Base-by-base conservation (phyloP, 2,888 invertebrate genomes). In the Sthenelais limicola region DNA sequence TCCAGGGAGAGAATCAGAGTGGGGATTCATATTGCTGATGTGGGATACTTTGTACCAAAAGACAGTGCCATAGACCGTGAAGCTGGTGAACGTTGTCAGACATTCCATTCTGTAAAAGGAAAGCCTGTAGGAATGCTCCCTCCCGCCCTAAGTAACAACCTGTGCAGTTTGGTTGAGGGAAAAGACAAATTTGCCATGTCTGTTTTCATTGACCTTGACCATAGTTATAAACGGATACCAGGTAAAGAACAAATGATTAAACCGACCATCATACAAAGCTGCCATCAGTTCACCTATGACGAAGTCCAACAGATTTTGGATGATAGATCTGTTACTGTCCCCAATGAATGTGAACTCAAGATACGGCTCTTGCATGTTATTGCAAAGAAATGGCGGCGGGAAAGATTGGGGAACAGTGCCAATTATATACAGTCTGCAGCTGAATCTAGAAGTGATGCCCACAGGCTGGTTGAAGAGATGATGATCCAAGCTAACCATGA, bases 261-360 rank as follows among this genome's bases (percentile, higher is more conserved):
- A n/a, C n/a, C n/a, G 84, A 97, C 97, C 87, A 95, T 95, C 79
- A 12, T 67, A 72, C 32, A 38, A 18, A 43, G 35, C 48, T 38
- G 43, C 18, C 30, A 47, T 67, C 67, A 26, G 12, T 24, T 67
- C 12, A 67, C 24, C 5, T 67, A 67, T 43, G 15, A 38, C 18
- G 67, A 67, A 3, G 43, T 35, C 18, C 67, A 67, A 24, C 24
- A 24, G 12, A 28, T 48, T 49, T 26, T 68, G 32, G 49, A 48
- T n/a, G 32, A 67, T 18, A 49, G 30, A n/a, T 2, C 30, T n/a
- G 3, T 1, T 4, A n/a, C 24, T 1, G 2, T 49, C 4, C 21
- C 32, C 35, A n/a, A 12, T 15, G 4, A 4, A 32, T 2, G 26
- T 66, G 66, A 35, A 21, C 1, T 7, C 30, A 3, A 12, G 49